phyloP scores from a whole-genome alignment of 2,888 invertebrate species.

The Hoplodrina ambigua region DNA sequence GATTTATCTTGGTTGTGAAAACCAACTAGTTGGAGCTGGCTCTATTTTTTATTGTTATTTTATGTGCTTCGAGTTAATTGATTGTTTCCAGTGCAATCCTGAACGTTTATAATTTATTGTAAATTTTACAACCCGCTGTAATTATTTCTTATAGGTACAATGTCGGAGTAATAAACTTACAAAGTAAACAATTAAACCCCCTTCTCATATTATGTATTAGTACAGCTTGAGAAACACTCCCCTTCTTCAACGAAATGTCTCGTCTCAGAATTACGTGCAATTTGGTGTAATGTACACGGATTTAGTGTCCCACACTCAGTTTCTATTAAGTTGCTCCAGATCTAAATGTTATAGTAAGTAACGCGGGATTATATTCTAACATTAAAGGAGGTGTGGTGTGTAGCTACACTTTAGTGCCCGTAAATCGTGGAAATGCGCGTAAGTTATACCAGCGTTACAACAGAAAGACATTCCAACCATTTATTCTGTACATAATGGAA shows the following conservation, averaged over 20 bases:
- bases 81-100: conserved; percentile 17
- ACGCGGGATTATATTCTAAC: conserved; percentile 59
- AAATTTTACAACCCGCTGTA: conserved; percentile 30
- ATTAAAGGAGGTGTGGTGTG: conserved; percentile 40
- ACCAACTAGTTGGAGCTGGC: conserved; percentile 15
- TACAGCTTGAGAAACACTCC: conserved; percentile 37
- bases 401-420: conserved; percentile 56
- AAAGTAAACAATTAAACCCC: conserved; percentile 51
- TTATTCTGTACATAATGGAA: conserved; percentile 45
- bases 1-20: conserved; percentile 40
- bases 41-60: conserved; percentile 36
- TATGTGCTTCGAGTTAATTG: conserved; percentile 23
- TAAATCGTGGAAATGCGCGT: conserved; percentile 60
- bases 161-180: conserved; percentile 43
- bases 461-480: conserved; percentile 53
- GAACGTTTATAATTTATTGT: conserved; percentile 35
- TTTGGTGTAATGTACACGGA: conserved; percentile 54
- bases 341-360: conserved; percentile 63
- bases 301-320: conserved; percentile 51
- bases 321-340: conserved; percentile 60
- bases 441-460: conserved; percentile 46
- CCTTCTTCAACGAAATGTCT: conserved; percentile 44
- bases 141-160: conserved; percentile 32
- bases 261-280: conserved; percentile 49
- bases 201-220: conserved; percentile 44